Conservation (phyloP, 2,888 invertebrate species). For the Mamestra brassicae region DNA sequence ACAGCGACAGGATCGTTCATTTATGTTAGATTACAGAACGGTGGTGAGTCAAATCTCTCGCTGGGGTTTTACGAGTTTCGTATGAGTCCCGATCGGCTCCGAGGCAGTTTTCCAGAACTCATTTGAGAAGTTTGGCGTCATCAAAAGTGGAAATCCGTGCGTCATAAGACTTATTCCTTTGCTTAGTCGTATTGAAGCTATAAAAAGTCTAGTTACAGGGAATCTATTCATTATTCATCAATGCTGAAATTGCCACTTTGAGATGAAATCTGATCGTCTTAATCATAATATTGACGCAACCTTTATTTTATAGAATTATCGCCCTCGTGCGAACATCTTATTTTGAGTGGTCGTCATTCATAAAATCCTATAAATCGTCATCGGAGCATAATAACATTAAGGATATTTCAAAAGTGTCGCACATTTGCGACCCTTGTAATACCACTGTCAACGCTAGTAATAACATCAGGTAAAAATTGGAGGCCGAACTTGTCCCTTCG, state of each 20-base stretch:
- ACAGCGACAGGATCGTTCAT: slow-evolving; percentile 84
- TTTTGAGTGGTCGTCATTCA: slow-evolving; percentile 64
- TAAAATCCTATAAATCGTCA: slow-evolving; percentile 72
- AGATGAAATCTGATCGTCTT: slow-evolving; percentile 41
- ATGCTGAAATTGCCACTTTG: slow-evolving; percentile 34
- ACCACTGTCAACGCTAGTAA: slow-evolving; percentile 85
- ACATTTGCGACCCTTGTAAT: slow-evolving; percentile 83
- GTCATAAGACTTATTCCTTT: slow-evolving; percentile 69
- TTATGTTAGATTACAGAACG: slow-evolving; percentile 79
- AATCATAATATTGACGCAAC: slow-evolving; percentile 52
- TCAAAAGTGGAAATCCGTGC: slow-evolving; percentile 79
- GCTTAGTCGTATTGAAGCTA: slow-evolving; percentile 56
- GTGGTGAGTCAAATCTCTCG: slow-evolving; percentile 78
- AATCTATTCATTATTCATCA: slow-evolving; percentile 46
- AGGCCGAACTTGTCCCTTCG: slow-evolving; percentile 81
- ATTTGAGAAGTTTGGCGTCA: slow-evolving; percentile 85
- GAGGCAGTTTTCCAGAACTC: slow-evolving; percentile 82
- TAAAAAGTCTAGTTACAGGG: slow-evolving; percentile 52
- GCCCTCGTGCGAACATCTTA: slow-evolving; percentile 56
- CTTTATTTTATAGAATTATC: slow-evolving; percentile 66
- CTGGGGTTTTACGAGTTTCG: slow-evolving; percentile 86
- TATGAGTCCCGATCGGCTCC: slow-evolving; percentile 83
- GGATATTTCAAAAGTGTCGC: slow-evolving; percentile 79
- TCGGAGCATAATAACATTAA: slow-evolving; percentile 74
- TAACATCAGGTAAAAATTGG: slow-evolving; percentile 89